A percentile compares a stretch with the other conserved stretches of the same genome.
phyloP scores from a whole-genome alignment of 2,113 vertebrate species.

The Mionectes macconnelli region DNA sequence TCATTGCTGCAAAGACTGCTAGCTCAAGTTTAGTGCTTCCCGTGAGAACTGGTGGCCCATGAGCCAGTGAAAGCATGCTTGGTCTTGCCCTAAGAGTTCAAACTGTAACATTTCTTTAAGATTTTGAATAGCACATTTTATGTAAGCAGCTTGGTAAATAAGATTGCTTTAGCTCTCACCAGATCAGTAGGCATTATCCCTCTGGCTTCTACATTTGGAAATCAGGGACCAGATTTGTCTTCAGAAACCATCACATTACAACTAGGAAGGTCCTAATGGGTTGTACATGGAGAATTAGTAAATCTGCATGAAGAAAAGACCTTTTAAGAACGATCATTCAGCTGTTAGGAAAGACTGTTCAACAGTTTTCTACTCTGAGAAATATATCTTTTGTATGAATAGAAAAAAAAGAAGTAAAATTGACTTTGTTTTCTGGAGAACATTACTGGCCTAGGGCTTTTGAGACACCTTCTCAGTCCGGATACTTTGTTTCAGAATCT shows the following conservation, averaged over 20 bases:
- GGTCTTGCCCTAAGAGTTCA: neutral
- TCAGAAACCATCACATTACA: neutral
- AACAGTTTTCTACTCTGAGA: neutral
- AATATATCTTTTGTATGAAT: neutral
- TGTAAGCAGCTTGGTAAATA: neutral
- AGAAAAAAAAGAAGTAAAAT: neutral
- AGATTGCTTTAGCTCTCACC: neutral
- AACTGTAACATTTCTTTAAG: neutral
- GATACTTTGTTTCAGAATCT: neutral
- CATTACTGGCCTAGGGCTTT: neutral
- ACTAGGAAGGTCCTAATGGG: neutral
- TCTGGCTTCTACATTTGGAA: neutral
- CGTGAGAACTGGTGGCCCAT: neutral
- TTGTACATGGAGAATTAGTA: neutral
- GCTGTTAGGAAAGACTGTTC: neutral
- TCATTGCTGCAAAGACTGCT: neutral
- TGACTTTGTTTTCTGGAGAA: neutral
- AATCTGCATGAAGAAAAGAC: neutral
- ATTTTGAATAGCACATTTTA: neutral
- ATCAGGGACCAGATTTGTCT: neutral
- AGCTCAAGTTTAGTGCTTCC: neutral
- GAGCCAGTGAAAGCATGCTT: neutral
- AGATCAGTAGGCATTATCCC: neutral
- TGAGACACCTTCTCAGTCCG: neutral
- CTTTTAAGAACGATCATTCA: neutral